Base-by-base conservation (phyloP, 2,113 vertebrate species). In the Perca schrenkii region DNA sequence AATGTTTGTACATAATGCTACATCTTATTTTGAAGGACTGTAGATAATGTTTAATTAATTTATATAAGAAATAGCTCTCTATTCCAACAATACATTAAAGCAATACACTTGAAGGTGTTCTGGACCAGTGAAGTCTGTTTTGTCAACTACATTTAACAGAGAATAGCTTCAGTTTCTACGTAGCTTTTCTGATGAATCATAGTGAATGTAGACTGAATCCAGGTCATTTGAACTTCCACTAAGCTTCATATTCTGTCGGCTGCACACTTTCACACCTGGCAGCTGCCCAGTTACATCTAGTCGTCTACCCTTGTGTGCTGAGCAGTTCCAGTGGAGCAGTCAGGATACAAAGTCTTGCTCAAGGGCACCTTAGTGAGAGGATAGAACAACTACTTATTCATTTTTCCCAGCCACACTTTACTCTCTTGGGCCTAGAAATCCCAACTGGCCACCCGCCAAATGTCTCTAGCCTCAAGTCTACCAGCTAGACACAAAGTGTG, bases 1-100 rank as follows among this genome's bases (percentile, higher is more conserved):
- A 62, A 84, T 84, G 75, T 87, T 74, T 93, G 78, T 91, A 89
- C 83, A 86, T 92, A 86, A 76, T 49, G 31, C 15, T 69, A 62
- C 54, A 61, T 56, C 10, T 8, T 80, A 76, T 90, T 84, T 87
- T 87, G 69, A 76, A 79, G 61, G 63, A 82, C 52, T 88, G 83
- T 82, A 78, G 58, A 88, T 90, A 82, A 67, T 78, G 71, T 47
- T 76, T 16, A 60, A 62, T 71, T 87, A 81, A 85, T 83, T 88
- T 86, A 91, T 86, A 79, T 49, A 36, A 73, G 15, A 70, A 67
- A 72, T 21, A 12, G 46, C 34, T 54, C 65, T 80, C 53, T 74
- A 71, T 58, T 77, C 46, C 77, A 74, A 56, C 80, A 74, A 69
- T 77, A 85, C 72, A 74, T 40, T 67, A 67, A 67, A 67, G 67